A percentile compares a stretch with the other conserved stretches of the same genome.
phyloP scores from a whole-genome alignment of 2,797 vertebrate species.

The Thamnophis elegans region DNA sequence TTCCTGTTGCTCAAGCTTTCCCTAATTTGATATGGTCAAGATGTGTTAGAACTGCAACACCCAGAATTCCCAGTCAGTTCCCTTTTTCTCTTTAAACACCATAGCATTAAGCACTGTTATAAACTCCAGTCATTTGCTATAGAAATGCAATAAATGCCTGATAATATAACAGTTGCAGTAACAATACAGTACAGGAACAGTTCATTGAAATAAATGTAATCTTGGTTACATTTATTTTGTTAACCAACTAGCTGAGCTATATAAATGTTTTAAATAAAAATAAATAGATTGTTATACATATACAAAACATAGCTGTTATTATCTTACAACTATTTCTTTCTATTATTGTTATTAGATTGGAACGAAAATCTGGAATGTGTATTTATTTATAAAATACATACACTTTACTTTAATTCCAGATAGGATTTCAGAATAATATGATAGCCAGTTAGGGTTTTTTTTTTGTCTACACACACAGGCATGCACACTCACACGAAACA shows the following conservation, averaged over 20 bases:
- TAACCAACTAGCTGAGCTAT: background rate
- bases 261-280: background rate
- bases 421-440: background rate
- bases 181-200: background rate
- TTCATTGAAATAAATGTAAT: background rate
- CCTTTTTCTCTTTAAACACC: background rate
- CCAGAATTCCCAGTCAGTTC: background rate
- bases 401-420: background rate
- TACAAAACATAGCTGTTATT: background rate
- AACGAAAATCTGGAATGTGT: background rate
- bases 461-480: background rate
- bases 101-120: background rate
- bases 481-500: background rate
- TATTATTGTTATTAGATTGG: background rate
- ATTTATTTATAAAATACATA: background rate
- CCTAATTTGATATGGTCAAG: background rate
- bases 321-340: background rate
- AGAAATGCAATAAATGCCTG: background rate
- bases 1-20: background rate
- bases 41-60: background rate
- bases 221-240: background rate
- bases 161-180: background rate
- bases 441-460: background rate
- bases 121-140: background rate
- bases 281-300: background rate